Base-by-base conservation (phyloP, 2,113 vertebrate genomes). In the human (Homo sapiens) region DNA sequence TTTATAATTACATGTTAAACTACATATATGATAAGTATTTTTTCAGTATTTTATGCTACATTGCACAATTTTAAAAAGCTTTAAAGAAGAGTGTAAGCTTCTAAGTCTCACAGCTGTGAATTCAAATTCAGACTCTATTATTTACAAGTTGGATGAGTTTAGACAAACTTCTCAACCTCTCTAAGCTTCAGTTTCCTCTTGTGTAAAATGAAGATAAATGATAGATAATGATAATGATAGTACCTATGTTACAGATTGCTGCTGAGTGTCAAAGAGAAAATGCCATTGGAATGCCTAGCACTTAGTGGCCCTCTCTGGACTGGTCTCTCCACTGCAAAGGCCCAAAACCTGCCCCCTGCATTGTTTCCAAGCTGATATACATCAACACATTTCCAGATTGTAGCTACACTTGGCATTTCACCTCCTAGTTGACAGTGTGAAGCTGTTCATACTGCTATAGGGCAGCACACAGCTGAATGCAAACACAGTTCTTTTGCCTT, bases 1-100 rank as follows among this genome's bases (percentile, higher is more conserved):
- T 72, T 66, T 78, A 72, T 12, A 70, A 94, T 68, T 45, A 64
- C 7, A 78, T 25, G 50, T 52, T 40, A 81, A 95, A 80, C 6
- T 85, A 93, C 11, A 79, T 2, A 81, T 55, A 40, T 2, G 16
- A 59, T 10, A 30, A 16, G 81, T 61, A 81, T 93, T 22, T 82
- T 45, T 25, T 48, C 32, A 72, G 27, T 89, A 90, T 88, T 92
- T 43, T 43, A 55, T 40, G 32, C 30, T 83, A 45, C 23, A 83
- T 48, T 90, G 84, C 43, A 92, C 48, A 92, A 57, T 59, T 97
- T 90, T n/a, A 22, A 93, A 84, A 89, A 85, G 30, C 3, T 80
- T 90, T 66, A 79, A 57, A 76, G 59, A 12, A 55, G 91, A 84
- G 22, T 80, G 1, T 38, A 89, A 89, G 8, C 27, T 96, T 90